Evolutionary conservation across 37 sponge, comb jelly and placozoan species (phyloP), one percentile per base, ranked within the genome.

Genomic region (Lycopodina hypogea): DNA sequence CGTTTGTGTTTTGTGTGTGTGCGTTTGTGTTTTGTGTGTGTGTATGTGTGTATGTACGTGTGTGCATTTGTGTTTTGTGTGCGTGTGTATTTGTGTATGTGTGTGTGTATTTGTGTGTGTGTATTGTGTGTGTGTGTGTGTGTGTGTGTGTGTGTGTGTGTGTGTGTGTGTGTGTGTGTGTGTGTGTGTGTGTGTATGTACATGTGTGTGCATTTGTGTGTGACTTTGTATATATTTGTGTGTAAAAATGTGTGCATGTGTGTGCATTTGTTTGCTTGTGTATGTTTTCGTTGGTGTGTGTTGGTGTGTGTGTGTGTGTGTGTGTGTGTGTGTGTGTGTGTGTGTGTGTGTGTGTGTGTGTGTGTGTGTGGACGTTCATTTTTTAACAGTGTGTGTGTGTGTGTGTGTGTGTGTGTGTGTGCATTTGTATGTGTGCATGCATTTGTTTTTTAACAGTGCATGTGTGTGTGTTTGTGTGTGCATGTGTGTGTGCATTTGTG

Each of bases 111-210:
- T 4, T 67, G 60, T 59, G 60, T 59, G 60, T 26, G 60, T 28
- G n/a, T n/a, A n/a, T n/a, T n/a, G n/a, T n/a, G 60, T 45, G 48
- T 45, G 48, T 72, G 73, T 39, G 53, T 72, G 45, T 67, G 68
- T 67, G 36, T 6, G 68, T 67, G 68, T 71, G 72, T 45, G 33
- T 40, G 52, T 21, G 38, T 67, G 68, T 35, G 38, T 67, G 60
- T 59, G 60, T 59, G 60, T 26, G 60, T 28, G n/a, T n/a, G n/a
- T n/a, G n/a, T n/a, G 60, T 45, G 48, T 45, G 48, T 72, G 73
- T 39, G 53, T 72, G 45, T 67, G 68, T 67, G 36, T 6, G 68
- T 67, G 68, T 71, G 72, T 45, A 18, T 40, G 52, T 21, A 14
- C 29, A 36, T 35, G 38, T 67, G 60, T 59, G 60, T 59, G 60